Conservation (phyloP, 1,140 invertebrate genomes). For the Nasonia longicornis region DNA sequence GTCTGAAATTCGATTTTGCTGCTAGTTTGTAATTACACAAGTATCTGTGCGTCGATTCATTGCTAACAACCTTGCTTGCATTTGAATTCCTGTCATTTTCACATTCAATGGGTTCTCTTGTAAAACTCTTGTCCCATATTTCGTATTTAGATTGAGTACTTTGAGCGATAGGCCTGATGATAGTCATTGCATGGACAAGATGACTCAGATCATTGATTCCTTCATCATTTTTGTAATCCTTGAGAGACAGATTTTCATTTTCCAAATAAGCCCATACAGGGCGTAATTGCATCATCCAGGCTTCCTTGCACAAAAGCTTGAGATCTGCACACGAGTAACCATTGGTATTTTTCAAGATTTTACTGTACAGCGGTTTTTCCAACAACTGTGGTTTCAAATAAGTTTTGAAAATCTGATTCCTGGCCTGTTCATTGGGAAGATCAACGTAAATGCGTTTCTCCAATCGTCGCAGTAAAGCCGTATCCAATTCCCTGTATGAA, state of each 20-base stretch:
- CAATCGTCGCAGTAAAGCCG: constrained; percentile 86
- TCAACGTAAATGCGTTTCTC: constrained; percentile 90
- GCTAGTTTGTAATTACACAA: no score
- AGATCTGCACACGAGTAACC: constrained; percentile 91
- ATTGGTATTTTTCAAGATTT: constrained; percentile 75
- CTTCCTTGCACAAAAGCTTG: constrained; percentile 90
- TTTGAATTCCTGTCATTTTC: not conserved
- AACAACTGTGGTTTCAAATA: constrained; percentile 63
- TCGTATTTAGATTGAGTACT: constrained; percentile 55
- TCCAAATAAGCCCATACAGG: constrained; percentile 59
- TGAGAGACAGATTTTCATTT: constrained; percentile 51
- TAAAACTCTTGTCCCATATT: constrained; percentile 55
- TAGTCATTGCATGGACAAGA: constrained; percentile 52
- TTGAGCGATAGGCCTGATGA: constrained; percentile 54
- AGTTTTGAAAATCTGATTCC: constrained; percentile 77
- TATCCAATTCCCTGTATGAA: constrained; percentile 82
- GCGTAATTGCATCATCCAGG: constrained; percentile 75
- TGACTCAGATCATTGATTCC: constrained; percentile 49
- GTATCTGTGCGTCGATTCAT: not conserved
- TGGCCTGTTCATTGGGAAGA: constrained; percentile 76
- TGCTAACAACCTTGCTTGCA: not conserved
- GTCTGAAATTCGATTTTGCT: no score
- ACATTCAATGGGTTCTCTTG: not conserved
- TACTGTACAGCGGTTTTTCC: constrained; percentile 64
- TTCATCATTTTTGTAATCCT: constrained; percentile 51